phyloP scores from a whole-genome alignment of 2,113 vertebrate genomes.

The Toxostoma redivivum region DNA sequence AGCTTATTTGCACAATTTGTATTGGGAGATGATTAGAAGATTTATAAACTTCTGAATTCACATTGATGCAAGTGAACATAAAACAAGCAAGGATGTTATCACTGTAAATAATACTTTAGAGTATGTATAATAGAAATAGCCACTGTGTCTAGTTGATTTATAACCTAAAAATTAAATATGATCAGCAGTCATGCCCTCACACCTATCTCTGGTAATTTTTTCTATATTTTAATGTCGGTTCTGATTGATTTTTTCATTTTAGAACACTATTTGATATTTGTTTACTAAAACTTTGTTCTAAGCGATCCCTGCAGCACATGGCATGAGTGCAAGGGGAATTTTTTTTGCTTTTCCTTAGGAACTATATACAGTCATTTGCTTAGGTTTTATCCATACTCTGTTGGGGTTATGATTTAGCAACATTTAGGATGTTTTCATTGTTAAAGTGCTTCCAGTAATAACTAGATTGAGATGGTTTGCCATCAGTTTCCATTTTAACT shows the following conservation, averaged over 20 bases:
- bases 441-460: background rate
- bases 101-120: background rate
- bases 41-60: background rate
- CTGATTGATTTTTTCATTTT: background rate
- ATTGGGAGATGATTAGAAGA: background rate
- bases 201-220: background rate
- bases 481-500: background rate
- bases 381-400: background rate
- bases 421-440: background rate
- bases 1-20: background rate
- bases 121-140: background rate
- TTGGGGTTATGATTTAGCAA: background rate
- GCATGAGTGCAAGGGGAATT: background rate
- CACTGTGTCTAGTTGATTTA: background rate
- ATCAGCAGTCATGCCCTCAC: background rate
- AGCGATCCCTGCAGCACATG: background rate
- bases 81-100: background rate
- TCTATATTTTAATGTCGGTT: background rate
- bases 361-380: background rate
- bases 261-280: background rate
- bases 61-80: background rate
- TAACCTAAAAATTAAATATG: background rate
- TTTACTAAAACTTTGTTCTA: background rate
- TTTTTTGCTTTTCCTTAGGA: background rate
- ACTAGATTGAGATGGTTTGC: background rate